These are phyloP conservation scores for Cheilosia impressa DNA, from an alignment of 2,888 invertebrate genomes.

Conservation along the genomic window DNA sequence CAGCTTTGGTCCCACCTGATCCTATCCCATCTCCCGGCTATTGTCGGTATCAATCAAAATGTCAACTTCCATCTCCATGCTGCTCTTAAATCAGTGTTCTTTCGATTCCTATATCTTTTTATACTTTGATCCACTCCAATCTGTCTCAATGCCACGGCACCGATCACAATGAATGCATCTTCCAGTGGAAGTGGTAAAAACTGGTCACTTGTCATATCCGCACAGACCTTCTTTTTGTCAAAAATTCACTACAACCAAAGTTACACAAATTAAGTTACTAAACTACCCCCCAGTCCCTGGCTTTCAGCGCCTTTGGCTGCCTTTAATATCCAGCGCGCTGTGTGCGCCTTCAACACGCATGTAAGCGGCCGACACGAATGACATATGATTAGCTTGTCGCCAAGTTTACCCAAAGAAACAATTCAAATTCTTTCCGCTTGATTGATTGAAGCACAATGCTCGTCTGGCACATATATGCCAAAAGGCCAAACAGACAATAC, in stretches of 20 bases:
- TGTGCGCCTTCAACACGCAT: constrained; percentile 8
- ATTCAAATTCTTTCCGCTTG: constrained; percentile 51
- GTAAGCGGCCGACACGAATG: constrained; percentile 35
- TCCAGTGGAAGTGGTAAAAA: too few species aligned
- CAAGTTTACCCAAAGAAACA: constrained; percentile 55
- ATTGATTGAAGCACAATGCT: constrained; percentile 58
- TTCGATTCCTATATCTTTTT: too few species aligned
- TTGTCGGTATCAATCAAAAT: too few species aligned
- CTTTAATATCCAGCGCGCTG: not conserved
- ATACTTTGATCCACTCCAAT: too few species aligned
- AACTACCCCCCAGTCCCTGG: not conserved
- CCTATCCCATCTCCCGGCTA: too few species aligned
- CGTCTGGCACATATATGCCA: not conserved
- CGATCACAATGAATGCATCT: too few species aligned
- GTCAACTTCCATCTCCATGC: too few species aligned
- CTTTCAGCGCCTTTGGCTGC: constrained; percentile 6
- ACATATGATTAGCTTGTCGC: constrained; percentile 58
- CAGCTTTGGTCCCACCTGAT: too few species aligned
- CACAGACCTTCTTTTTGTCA: not conserved
- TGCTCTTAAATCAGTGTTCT: too few species aligned
- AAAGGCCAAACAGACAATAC: not conserved
- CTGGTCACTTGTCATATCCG: too few species aligned
- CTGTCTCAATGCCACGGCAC: too few species aligned
- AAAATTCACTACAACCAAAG: not conserved
- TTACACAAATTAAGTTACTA: not conserved